phyloP scores from a whole-genome alignment of 2,888 invertebrate genomes.

The Tribolium freemani region DNA sequence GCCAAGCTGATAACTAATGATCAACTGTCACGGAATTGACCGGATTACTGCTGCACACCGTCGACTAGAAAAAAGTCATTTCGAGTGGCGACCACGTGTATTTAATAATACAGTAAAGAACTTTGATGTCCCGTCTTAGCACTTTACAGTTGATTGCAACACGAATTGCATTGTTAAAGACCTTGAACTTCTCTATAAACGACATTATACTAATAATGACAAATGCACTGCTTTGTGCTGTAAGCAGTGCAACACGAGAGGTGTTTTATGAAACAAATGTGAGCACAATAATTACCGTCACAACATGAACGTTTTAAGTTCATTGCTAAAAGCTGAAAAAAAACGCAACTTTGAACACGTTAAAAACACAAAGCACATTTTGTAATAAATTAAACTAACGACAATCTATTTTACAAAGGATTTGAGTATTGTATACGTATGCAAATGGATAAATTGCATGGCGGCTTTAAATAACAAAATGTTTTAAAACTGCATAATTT shows the following conservation, averaged over 20 bases:
- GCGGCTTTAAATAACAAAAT: not conserved
- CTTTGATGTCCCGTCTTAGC: not conserved
- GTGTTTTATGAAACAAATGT: constrained; percentile 14
- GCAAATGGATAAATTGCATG: not conserved
- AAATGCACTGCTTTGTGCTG: constrained; percentile 9
- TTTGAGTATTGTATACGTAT: not conserved
- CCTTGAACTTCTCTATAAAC: constrained; percentile 30
- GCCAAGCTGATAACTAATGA: constrained; percentile 12
- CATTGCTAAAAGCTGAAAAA: not conserved
- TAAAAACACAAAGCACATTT: not conserved
- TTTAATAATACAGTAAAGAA: not conserved
- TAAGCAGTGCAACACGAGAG: constrained; percentile 20
- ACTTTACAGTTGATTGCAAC: not conserved
- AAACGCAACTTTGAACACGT: not conserved
- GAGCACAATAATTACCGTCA: constrained; percentile 11
- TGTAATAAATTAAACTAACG: not conserved
- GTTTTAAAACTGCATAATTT: not conserved
- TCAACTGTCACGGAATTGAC: constrained; percentile 20
- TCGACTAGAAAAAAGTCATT: constrained; percentile 12
- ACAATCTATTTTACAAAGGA: not conserved
- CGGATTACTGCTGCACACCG: constrained; percentile 4
- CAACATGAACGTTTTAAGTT: constrained; percentile 2
- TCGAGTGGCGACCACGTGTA: not conserved
- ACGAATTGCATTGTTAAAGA: not conserved
- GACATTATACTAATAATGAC: constrained; percentile 30